Base-by-base conservation (phyloP, 2,888 invertebrate genomes). In the Tenthredo mesomela region DNA sequence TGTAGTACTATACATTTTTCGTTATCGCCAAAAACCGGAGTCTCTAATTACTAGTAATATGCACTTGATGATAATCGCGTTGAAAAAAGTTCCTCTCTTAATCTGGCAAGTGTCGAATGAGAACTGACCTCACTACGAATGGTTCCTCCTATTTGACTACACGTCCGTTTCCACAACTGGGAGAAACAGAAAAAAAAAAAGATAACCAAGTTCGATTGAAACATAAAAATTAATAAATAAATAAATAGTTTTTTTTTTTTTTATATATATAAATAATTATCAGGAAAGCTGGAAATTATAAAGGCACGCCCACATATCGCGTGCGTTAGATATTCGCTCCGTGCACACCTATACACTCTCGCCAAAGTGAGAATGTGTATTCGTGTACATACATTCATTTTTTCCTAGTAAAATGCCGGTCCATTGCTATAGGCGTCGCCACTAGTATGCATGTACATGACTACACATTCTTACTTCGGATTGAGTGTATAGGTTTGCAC, bases 101-200 rank as follows among this genome's bases (percentile, higher is more conserved):
- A 73, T 43, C 43, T 3, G 71, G 10, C 71, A 73, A 73, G 71
- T 43, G 40, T 73, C n/a, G 40, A 29, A 40, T 2, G 40, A 21
- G 71, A 73, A 40, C 43, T 40, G 43, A 21, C 21, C 6, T 73
- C 40, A 5, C 71, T 73, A 73, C 43, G 43, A 43, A 12, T 21
- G 43, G 43, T 73, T 73, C 21, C 21, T n/a, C 21, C 71, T 43
- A 73, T 43, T 73, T 43, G n/a, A 73, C 43, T 43, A 73, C 40
- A 73, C 71, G 71, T 2, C 15, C 37, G 37, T 70, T 33, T n/a
- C 70, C 37, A 70, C 70, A 21, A 37, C 70, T 37, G 70, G 18
- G 29, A 29, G 9, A 9, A 37, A 15, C n/a, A 37, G 33, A 73
- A 7, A 7, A 37, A 37, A 40, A 43, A 43, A 73, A 40, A 43